A percentile compares a stretch with the other conserved stretches of the same genome.
Evolutionary conservation across 2,797 vertebrate species (phyloP).

Genomic region (Falco biarmicus): DNA sequence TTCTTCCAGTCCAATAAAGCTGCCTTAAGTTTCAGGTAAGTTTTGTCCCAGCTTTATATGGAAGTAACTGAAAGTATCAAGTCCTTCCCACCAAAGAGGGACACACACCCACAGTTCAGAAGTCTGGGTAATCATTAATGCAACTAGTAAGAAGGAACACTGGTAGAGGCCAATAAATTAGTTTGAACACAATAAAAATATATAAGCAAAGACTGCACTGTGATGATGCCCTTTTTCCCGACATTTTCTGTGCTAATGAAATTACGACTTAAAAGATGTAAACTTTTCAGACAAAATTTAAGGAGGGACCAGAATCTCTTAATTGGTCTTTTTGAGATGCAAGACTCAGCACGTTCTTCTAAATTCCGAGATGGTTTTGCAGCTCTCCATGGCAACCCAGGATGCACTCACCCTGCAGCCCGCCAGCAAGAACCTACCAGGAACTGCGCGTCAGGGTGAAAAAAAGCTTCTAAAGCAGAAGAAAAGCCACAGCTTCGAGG

Average conservation of each 20-base stretch:
- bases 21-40: not conserved
- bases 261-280: not conserved
- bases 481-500: not conserved
- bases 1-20: not conserved
- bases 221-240: not conserved
- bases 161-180: not conserved
- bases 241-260: not conserved
- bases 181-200: not conserved
- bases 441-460: not conserved
- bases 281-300: not conserved
- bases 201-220: fast-evolving
- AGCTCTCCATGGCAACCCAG: conserved; percentile 36
- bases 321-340: not conserved
- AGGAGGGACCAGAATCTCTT: not conserved
- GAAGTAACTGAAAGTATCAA: not conserved
- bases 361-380: not conserved
- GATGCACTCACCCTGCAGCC: not conserved
- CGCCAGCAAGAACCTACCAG: not conserved
- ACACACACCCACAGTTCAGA: not conserved
- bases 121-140: not conserved
- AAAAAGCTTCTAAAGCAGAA: not conserved
- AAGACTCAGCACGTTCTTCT: not conserved
- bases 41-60: not conserved
- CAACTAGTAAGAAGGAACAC: not conserved
- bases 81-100: not conserved